phyloP scores from a whole-genome alignment of 2,113 vertebrate genomes.

The Apteryx owenii region DNA sequence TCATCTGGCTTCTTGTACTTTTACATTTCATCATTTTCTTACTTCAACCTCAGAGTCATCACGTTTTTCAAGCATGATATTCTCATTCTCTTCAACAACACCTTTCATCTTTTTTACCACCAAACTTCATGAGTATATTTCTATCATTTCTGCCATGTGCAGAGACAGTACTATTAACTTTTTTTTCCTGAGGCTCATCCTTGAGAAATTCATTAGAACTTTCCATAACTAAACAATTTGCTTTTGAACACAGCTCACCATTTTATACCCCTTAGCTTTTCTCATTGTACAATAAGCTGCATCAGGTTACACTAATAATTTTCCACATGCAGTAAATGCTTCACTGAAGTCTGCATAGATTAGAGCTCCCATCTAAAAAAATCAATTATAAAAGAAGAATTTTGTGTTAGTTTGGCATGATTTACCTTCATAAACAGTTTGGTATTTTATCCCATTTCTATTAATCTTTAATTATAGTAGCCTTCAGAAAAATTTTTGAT shows the following conservation, averaged over 20 bases:
- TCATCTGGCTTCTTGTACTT: not conserved
- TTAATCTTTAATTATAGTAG: slow-evolving; percentile 1
- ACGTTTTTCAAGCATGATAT: not conserved
- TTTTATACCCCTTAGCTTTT: not conserved
- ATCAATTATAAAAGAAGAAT: not conserved
- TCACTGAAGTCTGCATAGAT: not conserved
- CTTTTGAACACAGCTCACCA: not conserved
- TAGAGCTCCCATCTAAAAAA: not conserved
- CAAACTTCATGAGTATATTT: not conserved
- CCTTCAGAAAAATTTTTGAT: not conserved
- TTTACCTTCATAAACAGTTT: not conserved
- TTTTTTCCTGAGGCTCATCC: not conserved
- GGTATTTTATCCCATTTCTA: not conserved
- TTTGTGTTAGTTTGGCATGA: not conserved
- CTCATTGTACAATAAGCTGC: not conserved
- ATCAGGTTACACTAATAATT: not conserved
- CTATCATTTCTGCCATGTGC: not conserved
- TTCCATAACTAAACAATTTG: not conserved
- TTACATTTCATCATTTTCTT: not conserved
- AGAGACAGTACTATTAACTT: not conserved
- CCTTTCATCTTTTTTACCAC: not conserved
- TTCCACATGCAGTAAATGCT: not conserved
- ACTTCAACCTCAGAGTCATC: not conserved
- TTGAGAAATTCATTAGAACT: not conserved
- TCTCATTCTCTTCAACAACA: not conserved